Evolutionary conservation across 2,113 vertebrate genomes (phyloP).

Genomic region (Mesembrinibis cayennensis): DNA sequence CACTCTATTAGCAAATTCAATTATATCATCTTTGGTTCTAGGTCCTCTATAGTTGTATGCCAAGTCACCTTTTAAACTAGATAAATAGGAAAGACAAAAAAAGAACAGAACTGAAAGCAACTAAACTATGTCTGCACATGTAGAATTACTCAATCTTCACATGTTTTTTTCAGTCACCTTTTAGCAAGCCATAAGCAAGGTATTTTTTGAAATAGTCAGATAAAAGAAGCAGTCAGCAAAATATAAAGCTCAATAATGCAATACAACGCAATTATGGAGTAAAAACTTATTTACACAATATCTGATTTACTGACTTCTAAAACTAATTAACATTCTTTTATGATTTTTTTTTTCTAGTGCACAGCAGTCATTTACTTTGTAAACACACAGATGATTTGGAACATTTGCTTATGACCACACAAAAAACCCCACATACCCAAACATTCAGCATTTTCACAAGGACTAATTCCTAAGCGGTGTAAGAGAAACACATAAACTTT

Average conservation of each 20-base stretch:
- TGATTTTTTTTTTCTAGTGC: neutral
- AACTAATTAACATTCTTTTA: neutral
- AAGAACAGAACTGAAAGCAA: neutral
- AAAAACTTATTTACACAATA: neutral
- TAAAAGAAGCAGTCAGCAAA: neutral
- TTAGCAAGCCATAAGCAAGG: neutral
- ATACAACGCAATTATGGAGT: neutral
- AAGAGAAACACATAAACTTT: neutral
- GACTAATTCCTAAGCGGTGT: neutral
- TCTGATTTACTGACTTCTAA: neutral
- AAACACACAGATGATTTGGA: neutral
- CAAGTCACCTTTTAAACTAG: slow-evolving; percentile 91
- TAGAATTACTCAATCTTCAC: neutral
- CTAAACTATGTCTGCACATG: neutral
- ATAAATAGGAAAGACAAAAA: neutral
- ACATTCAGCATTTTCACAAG: neutral
- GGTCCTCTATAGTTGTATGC: slow-evolving; percentile 97
- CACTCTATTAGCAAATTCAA: slow-evolving; percentile 96
- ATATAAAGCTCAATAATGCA: neutral
- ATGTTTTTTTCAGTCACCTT: neutral
- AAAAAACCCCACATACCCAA: neutral
- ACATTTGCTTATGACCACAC: neutral
- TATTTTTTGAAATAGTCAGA: neutral
- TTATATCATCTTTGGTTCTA: slow-evolving; percentile 95
- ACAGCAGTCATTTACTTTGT: neutral